Percentiles rank a stretch among this genome's conserved stretches.
Evolutionary conservation across 1,140 invertebrate species (phyloP).

Genomic region (Pseudomyrmex sp.): DNA sequence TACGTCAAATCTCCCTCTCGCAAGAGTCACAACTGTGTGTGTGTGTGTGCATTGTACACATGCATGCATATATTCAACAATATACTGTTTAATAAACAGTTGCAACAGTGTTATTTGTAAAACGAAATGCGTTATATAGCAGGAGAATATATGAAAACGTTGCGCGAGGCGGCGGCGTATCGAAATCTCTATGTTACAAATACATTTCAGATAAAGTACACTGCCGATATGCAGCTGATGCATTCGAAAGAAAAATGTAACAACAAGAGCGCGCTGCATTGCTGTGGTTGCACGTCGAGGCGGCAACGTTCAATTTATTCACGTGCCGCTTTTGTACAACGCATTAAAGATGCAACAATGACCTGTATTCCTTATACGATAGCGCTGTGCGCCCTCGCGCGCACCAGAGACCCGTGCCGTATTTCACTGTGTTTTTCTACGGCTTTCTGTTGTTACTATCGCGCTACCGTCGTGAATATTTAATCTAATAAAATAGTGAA

Average conservation of each 20-base stretch:
- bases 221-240: conserved; percentile 5
- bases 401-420: conserved; percentile 10
- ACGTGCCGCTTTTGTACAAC: conserved; percentile 54
- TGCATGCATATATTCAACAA: too few species aligned
- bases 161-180: neutral
- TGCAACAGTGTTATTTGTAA: neutral
- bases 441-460: conserved; percentile 42
- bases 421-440: conserved; percentile 57
- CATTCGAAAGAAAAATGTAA: conserved; percentile 19
- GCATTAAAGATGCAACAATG: conserved; percentile 69
- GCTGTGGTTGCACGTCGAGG: conserved; percentile 28
- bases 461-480: conserved; percentile 60
- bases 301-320: conserved; percentile 57
- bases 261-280: conserved; percentile 13
- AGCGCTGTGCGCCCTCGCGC: neutral
- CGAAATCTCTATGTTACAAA: neutral
- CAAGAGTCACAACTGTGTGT: neutral
- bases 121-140: neutral
- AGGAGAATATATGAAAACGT: neutral
- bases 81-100: neutral
- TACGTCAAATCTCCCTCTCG: conserved; percentile 2
- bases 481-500: conserved; percentile 77
- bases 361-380: conserved; percentile 40
- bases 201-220: neutral
- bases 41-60: too few species aligned